Base-by-base conservation (phyloP, 1,140 invertebrate genomes). In the Drosophila mauritiana region DNA sequence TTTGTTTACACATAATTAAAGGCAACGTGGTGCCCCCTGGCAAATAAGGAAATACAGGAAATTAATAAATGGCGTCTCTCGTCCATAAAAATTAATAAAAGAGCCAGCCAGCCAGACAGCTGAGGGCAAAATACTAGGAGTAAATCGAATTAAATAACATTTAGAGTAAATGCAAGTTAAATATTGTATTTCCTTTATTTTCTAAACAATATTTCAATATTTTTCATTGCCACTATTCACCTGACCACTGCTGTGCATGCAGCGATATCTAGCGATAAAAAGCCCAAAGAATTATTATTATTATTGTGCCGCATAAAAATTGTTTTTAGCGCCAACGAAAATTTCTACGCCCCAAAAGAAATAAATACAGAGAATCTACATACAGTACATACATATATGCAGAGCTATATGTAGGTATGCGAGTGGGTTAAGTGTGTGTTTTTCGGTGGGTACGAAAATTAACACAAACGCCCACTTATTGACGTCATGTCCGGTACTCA, bases 381-480 rank as follows among this genome's bases (percentile, higher is more conserved):
- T 7, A 15, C 39, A 54, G 17, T 37, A 59, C 22, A 46, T 3
- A 11, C 5, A n/a, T 36, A 37, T 46, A 22, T 53, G 34, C 34
- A 22, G 39, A 7, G n/a, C 52, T 34, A 25, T 22, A 15, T 67
- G 36, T 37, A 39, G 36, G 34, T 53, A 43, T 34, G 31, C 51
- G 67, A 68, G 42, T 69, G 51, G 42, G 67, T 36, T 56, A 56
- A 81, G 55, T 78, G 22, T 83, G 27, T 76, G 36, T 46, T 36
- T 63, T 43, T 77, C 54, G 57, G 74, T 51, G 70, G 57, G 46
- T 73, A 75, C 80, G 76, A 84, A 89, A 89, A 89, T 89, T 89
- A 89, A 89, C 77, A 84, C 84, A 89, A 89, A 89, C 84, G 84
- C 84, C 84, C 84, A 89, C 84, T 89, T 89, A 89, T 89, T 89